Evolutionary conservation across 1,140 invertebrate genomes (phyloP), one percentile per base, ranked within the genome.

Genomic region (Augochlora pura): DNA sequence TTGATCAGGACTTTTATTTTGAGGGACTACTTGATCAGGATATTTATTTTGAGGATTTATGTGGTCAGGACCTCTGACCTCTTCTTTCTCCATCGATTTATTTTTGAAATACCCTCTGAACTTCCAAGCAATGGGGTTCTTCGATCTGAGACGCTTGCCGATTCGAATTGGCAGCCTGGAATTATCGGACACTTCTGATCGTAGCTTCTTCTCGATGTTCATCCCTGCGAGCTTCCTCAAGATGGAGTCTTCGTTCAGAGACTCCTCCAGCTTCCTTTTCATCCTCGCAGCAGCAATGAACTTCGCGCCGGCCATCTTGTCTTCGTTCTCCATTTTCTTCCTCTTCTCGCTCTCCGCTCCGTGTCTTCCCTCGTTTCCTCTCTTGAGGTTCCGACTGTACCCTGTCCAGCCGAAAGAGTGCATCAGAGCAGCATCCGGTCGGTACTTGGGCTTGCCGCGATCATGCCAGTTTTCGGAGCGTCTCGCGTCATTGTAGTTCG

Each of bases 111-210:
- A 16, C 18, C 9, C 8, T 23, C 25, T 14, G 21, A 23, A 4
- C 18, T 12, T 65, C 10, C 1, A 18, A 1, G 59, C 14, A 9
- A 32, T 27, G 0, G 80, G 83, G 60, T 72, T 74, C 21, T 49
- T 86, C 6, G 83, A 80, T 63, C 32, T 79, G 0, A 25, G 12
- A 0, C 80, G 76, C 54, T 54, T 74, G 57, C 77, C 85, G 2
- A 72, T 83, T 66, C 84, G 74, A 23, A 83, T 16, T 0, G 85
- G 83, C 64, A 86, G 39, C 16, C 21, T 86, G 6, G 83, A 86
- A 2, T 0, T 16, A 4, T 9, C 42, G 0, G 27, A 39, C 0
- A 16, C 52, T 32, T 42, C 25, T 0, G 73, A 65, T 18, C 59
- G 16, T 0, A 59, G 57, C 18, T 65, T 75, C 16, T 67, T 68